A percentile compares a stretch with the other conserved stretches of the same genome.
phyloP scores from a whole-genome alignment of 1,140 invertebrate species.

The Agraylea sexmaculata region DNA sequence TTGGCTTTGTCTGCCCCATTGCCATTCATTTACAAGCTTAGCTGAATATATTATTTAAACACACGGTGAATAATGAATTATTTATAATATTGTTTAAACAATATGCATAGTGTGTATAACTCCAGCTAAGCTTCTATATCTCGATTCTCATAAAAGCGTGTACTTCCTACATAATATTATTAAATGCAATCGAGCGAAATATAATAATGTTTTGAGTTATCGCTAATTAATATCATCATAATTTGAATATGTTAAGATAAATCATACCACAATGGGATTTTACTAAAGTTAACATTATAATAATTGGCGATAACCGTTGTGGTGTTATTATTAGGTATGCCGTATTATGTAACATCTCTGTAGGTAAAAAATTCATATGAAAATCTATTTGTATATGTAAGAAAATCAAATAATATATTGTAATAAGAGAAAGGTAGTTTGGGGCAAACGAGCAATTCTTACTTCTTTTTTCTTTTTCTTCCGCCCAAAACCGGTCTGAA shows the following conservation, averaged over 20 bases:
- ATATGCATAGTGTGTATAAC: slow-evolving; percentile 10
- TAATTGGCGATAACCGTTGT: slow-evolving; percentile 22
- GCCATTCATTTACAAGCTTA: too few species aligned
- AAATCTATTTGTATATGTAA: slow-evolving; percentile 18
- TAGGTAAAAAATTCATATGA: slow-evolving; percentile 16
- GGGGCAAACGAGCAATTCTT: slow-evolving; percentile 49
- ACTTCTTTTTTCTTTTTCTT: slow-evolving; percentile 95
- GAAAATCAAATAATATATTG: slow-evolving; percentile 19
- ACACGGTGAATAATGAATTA: too few species aligned
- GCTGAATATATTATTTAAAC: too few species aligned
- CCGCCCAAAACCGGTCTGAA: slow-evolving; percentile 79
- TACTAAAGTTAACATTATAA: too few species aligned
- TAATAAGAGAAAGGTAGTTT: slow-evolving; percentile 21
- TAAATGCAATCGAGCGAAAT: slow-evolving; percentile 19
- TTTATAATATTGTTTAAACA: too few species aligned
- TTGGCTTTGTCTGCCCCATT: too few species aligned
- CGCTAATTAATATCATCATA: slow-evolving; percentile 16
- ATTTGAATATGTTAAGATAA: neutral
- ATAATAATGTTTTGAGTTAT: slow-evolving; percentile 19
- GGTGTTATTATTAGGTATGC: too few species aligned
- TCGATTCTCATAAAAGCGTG: slow-evolving; percentile 21
- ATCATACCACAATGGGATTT: neutral
- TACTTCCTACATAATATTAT: slow-evolving; percentile 20
- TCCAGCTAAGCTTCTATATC: slow-evolving; percentile 20
- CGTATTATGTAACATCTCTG: too few species aligned